Conservation (phyloP, 2,797 vertebrate species). For the Ficedula albicollis region DNA sequence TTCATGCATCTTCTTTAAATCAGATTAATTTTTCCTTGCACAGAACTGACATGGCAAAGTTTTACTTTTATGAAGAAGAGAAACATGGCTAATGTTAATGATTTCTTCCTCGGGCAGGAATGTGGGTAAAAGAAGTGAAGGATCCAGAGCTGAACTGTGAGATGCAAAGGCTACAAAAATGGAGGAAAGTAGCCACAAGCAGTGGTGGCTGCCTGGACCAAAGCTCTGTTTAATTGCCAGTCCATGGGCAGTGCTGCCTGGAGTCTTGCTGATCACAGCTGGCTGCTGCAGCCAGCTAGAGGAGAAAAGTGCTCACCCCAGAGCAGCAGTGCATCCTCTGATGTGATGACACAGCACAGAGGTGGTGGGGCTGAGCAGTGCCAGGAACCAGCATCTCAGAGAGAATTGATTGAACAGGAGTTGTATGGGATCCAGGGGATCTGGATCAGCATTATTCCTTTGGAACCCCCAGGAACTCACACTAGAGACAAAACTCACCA, state of each 20-base stretch:
- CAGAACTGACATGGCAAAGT: background rate
- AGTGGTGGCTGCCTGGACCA: background rate
- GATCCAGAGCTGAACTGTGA: background rate
- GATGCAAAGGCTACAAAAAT: background rate
- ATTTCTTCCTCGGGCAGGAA: background rate
- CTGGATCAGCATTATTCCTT: background rate
- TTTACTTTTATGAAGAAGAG: background rate
- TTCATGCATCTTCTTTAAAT: background rate
- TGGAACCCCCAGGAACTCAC: background rate
- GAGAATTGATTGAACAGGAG: background rate
- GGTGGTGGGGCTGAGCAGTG: background rate
- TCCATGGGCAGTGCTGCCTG: background rate
- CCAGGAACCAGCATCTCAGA: background rate
- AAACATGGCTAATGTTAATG: background rate
- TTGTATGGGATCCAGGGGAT: background rate
- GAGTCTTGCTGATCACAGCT: background rate
- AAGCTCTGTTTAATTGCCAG: background rate
- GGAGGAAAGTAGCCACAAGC: background rate
- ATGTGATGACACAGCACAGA: background rate
- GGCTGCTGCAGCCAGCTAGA: background rate
- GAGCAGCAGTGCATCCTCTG: background rate
- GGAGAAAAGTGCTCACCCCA: background rate
- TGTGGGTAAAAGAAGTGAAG: background rate
- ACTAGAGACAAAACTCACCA: background rate
- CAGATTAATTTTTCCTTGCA: background rate